Base-by-base conservation (phyloP, 2,797 vertebrate genomes). In the Sebastes hopkinsi region DNA sequence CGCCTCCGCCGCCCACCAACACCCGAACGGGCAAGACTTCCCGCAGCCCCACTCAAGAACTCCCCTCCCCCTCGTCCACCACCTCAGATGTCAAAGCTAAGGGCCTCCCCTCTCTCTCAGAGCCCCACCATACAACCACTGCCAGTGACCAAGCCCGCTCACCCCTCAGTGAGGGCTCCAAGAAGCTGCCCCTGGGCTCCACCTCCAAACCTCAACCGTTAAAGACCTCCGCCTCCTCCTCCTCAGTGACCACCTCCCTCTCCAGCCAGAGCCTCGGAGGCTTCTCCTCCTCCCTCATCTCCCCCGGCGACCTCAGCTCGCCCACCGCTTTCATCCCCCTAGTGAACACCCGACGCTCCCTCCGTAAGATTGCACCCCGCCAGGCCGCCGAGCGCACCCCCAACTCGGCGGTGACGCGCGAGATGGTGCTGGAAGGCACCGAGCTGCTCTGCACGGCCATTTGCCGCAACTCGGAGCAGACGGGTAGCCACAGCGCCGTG, bases 401-500 rank as follows among this genome's bases (percentile, higher is more conserved):
- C 73, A 98, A 96, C 0, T 97, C 97, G 0, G 89, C 97, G 18
- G 96, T 99, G 95, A 99, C 98, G 0, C 97, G 97, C 2, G 96
- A 97, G 4, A 97, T 96, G 92, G 96, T 99, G 76, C 72, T 99
- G 87, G 97, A 98, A 32, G 96, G 98, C 90, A 96, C 97, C 0
- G 97, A 99, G 93, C 95, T 95, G 18, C 96, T 99, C 2, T 96
- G 97, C 12, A 75, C 96, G 0, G 98, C 98, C 90, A 98, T 99
- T 85, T 97, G 92, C 90, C 96, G 95, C 79, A 97, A 98, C 95
- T 97, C 97, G 0, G 98, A 99, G 89, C 98, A 99, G 86, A 98
- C 97, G 77, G 98, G 96, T 18, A 99, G 97, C 95, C 99, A 99
- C 90, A 97, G 97, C 0, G 97, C 97, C 0, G 98, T 99, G 83